Base-by-base conservation (phyloP, 2,888 invertebrate genomes). In the Agrenia bidenticulata region DNA sequence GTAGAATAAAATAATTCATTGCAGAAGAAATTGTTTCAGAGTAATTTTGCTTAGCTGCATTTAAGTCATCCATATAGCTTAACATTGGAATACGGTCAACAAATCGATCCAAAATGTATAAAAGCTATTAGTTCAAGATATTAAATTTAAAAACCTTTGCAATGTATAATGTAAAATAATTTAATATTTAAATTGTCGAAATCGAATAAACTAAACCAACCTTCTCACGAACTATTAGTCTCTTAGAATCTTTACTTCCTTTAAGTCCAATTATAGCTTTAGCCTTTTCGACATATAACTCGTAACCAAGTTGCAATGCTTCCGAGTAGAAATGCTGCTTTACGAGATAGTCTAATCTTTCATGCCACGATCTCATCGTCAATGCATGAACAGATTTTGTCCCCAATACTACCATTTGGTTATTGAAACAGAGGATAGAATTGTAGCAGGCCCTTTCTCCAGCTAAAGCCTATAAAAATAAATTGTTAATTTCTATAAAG, bases 361-460 rank as follows among this genome's bases (percentile, higher is more conserved):
- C 83, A 59, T 78, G 78, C 84, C 84, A 84, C 1, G 80, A 79
- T 32, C 83, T 77, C 69, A 84, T 78, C 21, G 80, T 82, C 78
- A 83, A 81, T 74, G 80, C 81, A 77, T 67, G 90, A 84, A 75
- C 89, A 67, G 83, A 82, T 73, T 84, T 83, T 2, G 83, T 88
- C 2, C 92, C 92, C 57, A 90, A 81, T 55, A 89, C 78, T 59
- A 89, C 80, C 63, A 89, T 80, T 78, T 89, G 89, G 65, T 86
- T 86, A 50, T 86, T 86, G 77, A 85, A 85, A 74, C 85, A 85
- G 41, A 86, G 83, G 56, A 89, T 82, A 63, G 89, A 88, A 78
- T 89, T 88, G 78, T 89, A 89, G 78, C 89, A 89, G 0, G 89
- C 89, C 70, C 86, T 82, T 80, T 89, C 88, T 9, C 87, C 90